Percentiles rank a stretch among this genome's conserved stretches.
phyloP scores from a whole-genome alignment of 2,113 vertebrate genomes.

The Ciconia stormi region DNA sequence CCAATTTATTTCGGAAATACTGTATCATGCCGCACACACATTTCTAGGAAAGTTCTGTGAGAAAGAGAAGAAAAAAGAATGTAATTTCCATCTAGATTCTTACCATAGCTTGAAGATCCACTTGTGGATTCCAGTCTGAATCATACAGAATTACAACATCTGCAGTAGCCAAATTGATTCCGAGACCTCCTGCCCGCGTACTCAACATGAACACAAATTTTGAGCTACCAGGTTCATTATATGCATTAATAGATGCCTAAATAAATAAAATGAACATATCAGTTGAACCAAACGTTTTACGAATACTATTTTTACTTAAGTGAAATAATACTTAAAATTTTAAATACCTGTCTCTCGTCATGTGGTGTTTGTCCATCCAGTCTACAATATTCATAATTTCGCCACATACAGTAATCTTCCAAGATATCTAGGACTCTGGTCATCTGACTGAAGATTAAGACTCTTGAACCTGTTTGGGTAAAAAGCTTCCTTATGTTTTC shows the following conservation, averaged over 20 bases:
- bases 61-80: background rate
- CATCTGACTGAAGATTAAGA: slow-evolving; percentile 99
- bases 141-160: slow-evolving; percentile 98
- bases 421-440: slow-evolving; percentile 96
- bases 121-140: slow-evolving; percentile 99
- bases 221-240: slow-evolving; percentile 90
- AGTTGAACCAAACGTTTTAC: background rate
- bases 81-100: background rate
- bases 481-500: background rate
- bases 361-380: slow-evolving; percentile 96
- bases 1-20: background rate
- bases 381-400: slow-evolving; percentile 92
- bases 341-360: slow-evolving; percentile 91
- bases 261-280: background rate
- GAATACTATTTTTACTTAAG: background rate
- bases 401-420: slow-evolving; percentile 99
- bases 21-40: background rate
- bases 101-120: slow-evolving; percentile 98
- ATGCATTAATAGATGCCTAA: slow-evolving; percentile 92
- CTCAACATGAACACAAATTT: slow-evolving; percentile 99
- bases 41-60: background rate
- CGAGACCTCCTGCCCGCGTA: slow-evolving; percentile 94
- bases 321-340: background rate
- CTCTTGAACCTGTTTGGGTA: slow-evolving; percentile 83
- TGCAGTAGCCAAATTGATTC: slow-evolving; percentile 97